A percentile compares a stretch with the other conserved stretches of the same genome.
These are phyloP conservation scores for Alcis repandata DNA, from an alignment of 2,888 invertebrate species.

Conservation along the genomic window DNA sequence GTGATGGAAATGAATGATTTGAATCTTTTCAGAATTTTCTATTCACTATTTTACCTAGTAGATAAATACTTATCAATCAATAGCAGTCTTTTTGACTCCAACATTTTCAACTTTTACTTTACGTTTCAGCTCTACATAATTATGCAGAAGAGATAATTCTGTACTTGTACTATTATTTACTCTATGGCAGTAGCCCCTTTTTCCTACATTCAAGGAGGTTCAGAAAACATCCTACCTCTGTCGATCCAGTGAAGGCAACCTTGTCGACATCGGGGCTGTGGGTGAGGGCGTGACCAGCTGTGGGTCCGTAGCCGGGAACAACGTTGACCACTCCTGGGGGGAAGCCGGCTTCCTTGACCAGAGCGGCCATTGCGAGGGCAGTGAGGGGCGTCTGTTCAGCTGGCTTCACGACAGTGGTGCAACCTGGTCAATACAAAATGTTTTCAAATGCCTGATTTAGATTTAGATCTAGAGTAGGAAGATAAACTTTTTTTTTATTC, in stretches of 20 bases:
- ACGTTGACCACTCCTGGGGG: constrained; percentile 96
- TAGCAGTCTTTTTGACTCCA: too few relatives aligned
- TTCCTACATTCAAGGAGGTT: background rate
- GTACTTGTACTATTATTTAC: too few relatives aligned
- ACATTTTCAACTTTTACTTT: too few relatives aligned
- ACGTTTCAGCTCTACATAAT: too few relatives aligned
- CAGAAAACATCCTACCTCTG: constrained; percentile 63
- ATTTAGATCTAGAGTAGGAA: too few relatives aligned
- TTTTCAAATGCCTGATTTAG: too few relatives aligned
- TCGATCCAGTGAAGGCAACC: constrained; percentile 90
- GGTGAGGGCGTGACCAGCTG: constrained; percentile 91
- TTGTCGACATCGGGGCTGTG: constrained; percentile 92
- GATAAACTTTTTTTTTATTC: too few relatives aligned
- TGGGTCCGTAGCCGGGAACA: constrained; percentile 93
- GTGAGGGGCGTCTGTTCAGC: constrained; percentile 98
- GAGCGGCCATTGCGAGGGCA: constrained; percentile 93
- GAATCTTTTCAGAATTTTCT: too few relatives aligned
- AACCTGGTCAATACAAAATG: constrained; percentile 74
- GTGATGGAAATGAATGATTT: too few relatives aligned
- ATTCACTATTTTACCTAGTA: background rate
- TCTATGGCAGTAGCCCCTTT: too few relatives aligned
- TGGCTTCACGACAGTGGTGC: constrained; percentile 95
- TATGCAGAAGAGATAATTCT: too few relatives aligned
- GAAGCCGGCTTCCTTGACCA: constrained; percentile 95
- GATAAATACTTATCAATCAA: background rate